Conservation (phyloP, 2,888 invertebrate genomes). For the Athrips mouffetella region DNA sequence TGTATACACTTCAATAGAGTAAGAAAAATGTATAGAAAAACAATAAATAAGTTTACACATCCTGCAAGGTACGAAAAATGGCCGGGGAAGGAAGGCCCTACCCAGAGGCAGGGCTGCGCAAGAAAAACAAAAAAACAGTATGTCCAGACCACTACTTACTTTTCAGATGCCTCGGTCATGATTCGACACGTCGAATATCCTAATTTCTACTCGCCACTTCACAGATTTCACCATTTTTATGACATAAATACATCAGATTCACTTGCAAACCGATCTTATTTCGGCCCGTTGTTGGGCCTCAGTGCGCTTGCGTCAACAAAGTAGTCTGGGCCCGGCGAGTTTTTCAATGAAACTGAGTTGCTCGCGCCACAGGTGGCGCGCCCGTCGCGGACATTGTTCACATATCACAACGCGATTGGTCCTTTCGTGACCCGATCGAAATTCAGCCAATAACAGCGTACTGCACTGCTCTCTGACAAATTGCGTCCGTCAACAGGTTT, state of each 20-base stretch:
- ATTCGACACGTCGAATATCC: conserved; percentile 89
- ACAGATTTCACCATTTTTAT: conserved; percentile 91
- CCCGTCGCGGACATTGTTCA: conserved; percentile 50
- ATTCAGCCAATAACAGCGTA: conserved; percentile 49
- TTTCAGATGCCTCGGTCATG: conserved; percentile 95
- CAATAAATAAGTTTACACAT: conserved; percentile 46
- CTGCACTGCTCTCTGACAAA: conserved; percentile 39
- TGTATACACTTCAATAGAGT: background rate
- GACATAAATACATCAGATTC: conserved; percentile 85
- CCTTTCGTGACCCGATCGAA: conserved; percentile 24
- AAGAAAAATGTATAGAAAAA: conserved; percentile 28
- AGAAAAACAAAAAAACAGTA: conserved; percentile 52
- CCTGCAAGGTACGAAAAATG: conserved; percentile 64
- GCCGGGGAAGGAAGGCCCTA: conserved; percentile 68
- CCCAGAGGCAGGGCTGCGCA: conserved; percentile 63
- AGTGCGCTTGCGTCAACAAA: conserved; percentile 73
- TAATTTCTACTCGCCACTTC: conserved; percentile 89
- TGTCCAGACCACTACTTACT: conserved; percentile 81
- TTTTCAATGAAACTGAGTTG: conserved; percentile 68
- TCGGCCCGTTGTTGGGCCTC: conserved; percentile 78
- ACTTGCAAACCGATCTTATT: conserved; percentile 71
- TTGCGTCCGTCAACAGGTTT: conserved; percentile 34
- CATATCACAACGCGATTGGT: conserved; percentile 45
- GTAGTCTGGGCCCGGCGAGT: conserved; percentile 67
- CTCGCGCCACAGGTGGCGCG: conserved; percentile 71